A percentile compares a stretch with the other conserved stretches of the same genome.
Evolutionary conservation across 2,113 vertebrate species (phyloP).

Genomic region (Gopherus flavomarginatus): DNA sequence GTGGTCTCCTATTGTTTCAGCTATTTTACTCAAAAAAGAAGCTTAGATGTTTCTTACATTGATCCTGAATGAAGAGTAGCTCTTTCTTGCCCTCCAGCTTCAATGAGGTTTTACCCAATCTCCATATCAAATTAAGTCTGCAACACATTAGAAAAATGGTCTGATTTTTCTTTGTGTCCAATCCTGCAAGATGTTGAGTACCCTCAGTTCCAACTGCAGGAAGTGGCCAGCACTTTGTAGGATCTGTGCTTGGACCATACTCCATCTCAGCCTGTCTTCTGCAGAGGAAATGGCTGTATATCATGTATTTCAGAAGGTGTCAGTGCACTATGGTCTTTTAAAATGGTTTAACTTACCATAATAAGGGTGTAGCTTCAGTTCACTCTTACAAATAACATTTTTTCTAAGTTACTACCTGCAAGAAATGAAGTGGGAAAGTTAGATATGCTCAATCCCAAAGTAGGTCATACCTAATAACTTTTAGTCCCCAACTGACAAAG

Average conservation of each 20-base stretch:
- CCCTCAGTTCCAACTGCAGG: slow-evolving; percentile 11
- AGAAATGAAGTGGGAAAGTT: slow-evolving; percentile 47
- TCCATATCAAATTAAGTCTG: background rate
- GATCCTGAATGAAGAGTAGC: background rate
- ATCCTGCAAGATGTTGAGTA: slow-evolving; percentile 26
- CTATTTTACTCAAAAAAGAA: background rate
- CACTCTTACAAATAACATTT: slow-evolving; percentile 21
- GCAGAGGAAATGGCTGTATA: background rate
- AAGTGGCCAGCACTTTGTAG: background rate
- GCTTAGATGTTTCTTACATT: background rate
- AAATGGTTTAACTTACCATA: background rate
- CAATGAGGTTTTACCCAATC: background rate
- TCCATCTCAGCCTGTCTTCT: slow-evolving; percentile 6
- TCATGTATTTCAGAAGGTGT: background rate
- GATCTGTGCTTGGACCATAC: background rate
- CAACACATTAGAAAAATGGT: slow-evolving; percentile 15
- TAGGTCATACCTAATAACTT: slow-evolving; percentile 79
- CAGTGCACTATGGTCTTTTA: slow-evolving; percentile 8
- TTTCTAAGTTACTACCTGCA: slow-evolving; percentile 44
- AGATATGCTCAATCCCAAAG: slow-evolving; percentile 63
- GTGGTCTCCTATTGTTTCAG: background rate
- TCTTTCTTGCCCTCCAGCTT: background rate
- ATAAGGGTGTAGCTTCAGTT: background rate
- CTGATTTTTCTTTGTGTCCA: background rate
- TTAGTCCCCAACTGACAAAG: slow-evolving; percentile 76